Base-by-base conservation (phyloP, 2,797 vertebrate genomes). In the Petrocephalus sullivani region DNA sequence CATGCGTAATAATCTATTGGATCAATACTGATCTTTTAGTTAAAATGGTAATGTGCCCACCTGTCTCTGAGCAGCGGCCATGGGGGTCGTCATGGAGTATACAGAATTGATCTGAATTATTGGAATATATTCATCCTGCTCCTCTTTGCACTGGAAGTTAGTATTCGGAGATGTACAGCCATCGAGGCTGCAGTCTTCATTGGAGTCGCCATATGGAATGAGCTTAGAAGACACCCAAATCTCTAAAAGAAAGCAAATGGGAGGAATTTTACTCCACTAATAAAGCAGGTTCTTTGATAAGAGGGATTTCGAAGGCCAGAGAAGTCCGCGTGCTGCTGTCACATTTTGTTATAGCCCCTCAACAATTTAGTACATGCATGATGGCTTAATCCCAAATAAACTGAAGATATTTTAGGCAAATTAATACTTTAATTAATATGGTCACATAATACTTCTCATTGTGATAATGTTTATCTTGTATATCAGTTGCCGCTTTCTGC, bases 61-160 rank as follows among this genome's bases (percentile, higher is more conserved):
- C 90, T 94, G 91, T 90, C 88, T 91, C 23, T 92, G 90, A 75
- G 91, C 90, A 4, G 91, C 53, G 7, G 89, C 86, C 28, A 87
- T 56, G 12, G 89, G 46, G 14, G 93, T 90, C 57, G 94, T 94
- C 92, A 96, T 94, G 10, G 96, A 96, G 86, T 94, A 92, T 7
- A 96, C 93, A 0, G 95, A 96, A 64, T 94, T 94, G 90, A 96
- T 96, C 91, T 95, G 94, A 91, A 95, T 95, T 87, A 96, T 96
- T 0, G 95, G 94, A 87, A 95, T 91, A 89, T 91, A 92, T 89
- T 91, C 93, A 21, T 95, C 94, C 86, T 91, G 93, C 85, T 96
- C 96, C 37, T 96, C 94, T 93, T 96, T 96, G 89, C 91, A 95
- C 57, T 86, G 89, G 19, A 89, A 88, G 85, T 90, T 90, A 28